Conservation (phyloP, 2,888 invertebrate genomes). For the Pandemis cinnamomeana region DNA sequence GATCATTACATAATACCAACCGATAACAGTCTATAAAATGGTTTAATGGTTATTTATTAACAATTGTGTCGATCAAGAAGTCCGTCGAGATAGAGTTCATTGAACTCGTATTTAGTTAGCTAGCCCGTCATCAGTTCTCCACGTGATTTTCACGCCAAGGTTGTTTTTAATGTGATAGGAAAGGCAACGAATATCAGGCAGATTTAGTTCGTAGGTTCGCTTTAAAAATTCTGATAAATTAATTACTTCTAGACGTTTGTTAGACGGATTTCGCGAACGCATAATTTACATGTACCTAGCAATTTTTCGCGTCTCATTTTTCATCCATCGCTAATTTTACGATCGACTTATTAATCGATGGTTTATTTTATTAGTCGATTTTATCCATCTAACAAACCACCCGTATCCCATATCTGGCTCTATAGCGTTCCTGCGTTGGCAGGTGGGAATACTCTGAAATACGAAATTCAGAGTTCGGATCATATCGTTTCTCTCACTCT, state of each 20-base stretch:
- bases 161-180: constrained; percentile 26
- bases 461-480: neutral
- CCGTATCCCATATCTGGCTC: too few species aligned
- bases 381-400: too few species aligned
- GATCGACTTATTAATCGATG: too few species aligned
- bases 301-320: too few species aligned
- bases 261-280: too few species aligned
- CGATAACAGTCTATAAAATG: constrained; percentile 7
- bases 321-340: too few species aligned
- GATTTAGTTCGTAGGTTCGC: neutral
- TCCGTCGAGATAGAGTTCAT: constrained; percentile 25
- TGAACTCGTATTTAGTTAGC: constrained; percentile 25
- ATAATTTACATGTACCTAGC: too few species aligned
- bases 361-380: too few species aligned
- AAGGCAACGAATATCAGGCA: constrained; percentile 1
- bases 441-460: neutral
- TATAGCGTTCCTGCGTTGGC: neutral
- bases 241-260: neutral
- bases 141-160: constrained; percentile 35
- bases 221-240: constrained; percentile 8
- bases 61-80: constrained; percentile 25
- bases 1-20: neutral
- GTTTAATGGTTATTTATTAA: constrained; percentile 24
- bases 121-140: constrained; percentile 4
- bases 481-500: too few species aligned